Evolutionary conservation across 2,113 vertebrate species (phyloP), one percentile per base, ranked within the genome.

Genomic region (Saccopteryx bilineata): DNA sequence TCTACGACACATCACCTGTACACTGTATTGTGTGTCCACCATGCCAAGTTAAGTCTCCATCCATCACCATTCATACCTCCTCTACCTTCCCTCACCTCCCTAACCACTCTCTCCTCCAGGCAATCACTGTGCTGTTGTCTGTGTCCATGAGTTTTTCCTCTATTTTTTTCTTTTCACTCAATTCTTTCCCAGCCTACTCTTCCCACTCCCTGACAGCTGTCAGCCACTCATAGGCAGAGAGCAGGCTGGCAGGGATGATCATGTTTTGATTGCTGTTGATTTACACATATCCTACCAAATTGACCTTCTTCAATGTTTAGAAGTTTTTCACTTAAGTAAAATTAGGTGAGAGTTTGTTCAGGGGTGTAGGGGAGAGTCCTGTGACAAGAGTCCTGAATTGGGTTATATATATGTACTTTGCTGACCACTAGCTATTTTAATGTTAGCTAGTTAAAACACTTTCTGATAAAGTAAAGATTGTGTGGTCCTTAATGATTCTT

Each of bases 251-350:
- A 39, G 39, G 2, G 39, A 17, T 68, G 90, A 76, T 88, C 39
- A 84, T 28, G 65, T 92, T 90, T 91, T 84, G 58, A 84, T 84
- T 66, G 31, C 23, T 75, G 26, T 21, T 83, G 61, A 76, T 58
- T 66, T 81, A 23, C 9, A 50, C 14, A 11, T 9, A 46, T 4
- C 65, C 60, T 52, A 79, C 4, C 24, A 19, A 66, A 1, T 0
- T 17, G 28, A 65, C 14, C 26, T 21, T 83, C 15, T 91, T 50
- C 31, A 63, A 7, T 56, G 31, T 95, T 80, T 50, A 76, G 50
- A n/a, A 48, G 19, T 88, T 94, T 91, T 93, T 50, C n/a, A 39
- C n/a, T 76, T 72, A 60, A 66, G 48, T 87, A 33, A 83, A 85
- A 75, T 87, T 54, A 93, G 50, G 24, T 21, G 48, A 82, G 60